Conservation (phyloP, 1,140 invertebrate species). For the Mylabris phalerata region DNA sequence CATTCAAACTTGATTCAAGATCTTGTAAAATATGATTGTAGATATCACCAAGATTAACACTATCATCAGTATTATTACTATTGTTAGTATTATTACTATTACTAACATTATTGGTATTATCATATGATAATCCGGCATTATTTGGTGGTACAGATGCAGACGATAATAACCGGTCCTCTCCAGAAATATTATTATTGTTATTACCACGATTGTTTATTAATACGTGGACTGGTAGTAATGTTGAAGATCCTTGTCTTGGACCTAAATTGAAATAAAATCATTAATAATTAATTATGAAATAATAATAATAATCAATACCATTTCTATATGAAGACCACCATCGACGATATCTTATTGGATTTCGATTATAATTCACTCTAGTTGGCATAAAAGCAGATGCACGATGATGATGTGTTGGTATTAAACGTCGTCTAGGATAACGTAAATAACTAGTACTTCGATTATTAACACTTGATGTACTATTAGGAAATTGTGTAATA, state of each 20-base stretch:
- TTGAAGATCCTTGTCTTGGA: too few relatives aligned
- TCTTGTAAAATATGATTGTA: constrained; percentile 39
- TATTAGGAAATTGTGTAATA: neutral
- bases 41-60: constrained; percentile 28
- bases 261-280: too few relatives aligned
- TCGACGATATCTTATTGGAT: neutral
- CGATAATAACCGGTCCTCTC: neutral
- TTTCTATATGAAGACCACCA: too few relatives aligned
- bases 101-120: neutral
- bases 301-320: too few relatives aligned
- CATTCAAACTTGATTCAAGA: constrained; percentile 35
- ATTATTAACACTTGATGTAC: too few relatives aligned
- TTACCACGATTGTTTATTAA: too few relatives aligned
- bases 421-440: constrained; percentile 26
- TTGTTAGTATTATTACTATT: too few relatives aligned
- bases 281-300: too few relatives aligned
- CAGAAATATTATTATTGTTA: too few relatives aligned
- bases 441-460: too few relatives aligned
- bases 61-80: neutral
- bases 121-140: too few relatives aligned
- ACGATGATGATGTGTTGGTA: constrained; percentile 24
- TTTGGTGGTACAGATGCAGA: neutral
- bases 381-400: constrained; percentile 37
- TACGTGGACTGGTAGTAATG: too few relatives aligned
- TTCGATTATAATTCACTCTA: constrained; percentile 26